These are phyloP conservation scores for Seriola aureovittata DNA, from an alignment of 2,113 vertebrate species.

Conservation along the genomic window DNA sequence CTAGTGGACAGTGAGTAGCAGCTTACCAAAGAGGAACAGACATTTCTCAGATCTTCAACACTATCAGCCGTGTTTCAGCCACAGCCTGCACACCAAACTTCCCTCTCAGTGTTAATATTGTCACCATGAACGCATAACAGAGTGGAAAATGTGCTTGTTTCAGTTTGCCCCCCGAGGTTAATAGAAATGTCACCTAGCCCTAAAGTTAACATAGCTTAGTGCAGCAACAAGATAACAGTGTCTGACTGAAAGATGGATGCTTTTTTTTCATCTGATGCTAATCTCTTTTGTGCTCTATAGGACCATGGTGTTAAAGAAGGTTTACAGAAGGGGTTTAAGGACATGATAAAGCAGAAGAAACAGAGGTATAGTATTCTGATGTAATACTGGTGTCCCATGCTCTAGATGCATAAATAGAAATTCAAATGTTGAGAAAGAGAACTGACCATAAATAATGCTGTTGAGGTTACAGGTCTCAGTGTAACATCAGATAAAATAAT, in stretches of 20 bases:
- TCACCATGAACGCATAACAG: constrained; percentile 45
- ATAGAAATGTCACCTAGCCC: constrained; percentile 76
- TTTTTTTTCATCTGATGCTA: constrained; percentile 58
- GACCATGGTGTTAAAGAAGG: constrained; percentile 64
- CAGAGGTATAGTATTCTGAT: constrained; percentile 66
- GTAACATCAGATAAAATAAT: too few species aligned
- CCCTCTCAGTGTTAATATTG: constrained; percentile 32
- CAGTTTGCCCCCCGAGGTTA: constrained; percentile 68
- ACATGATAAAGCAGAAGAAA: constrained; percentile 69
- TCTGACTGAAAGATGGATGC: constrained; percentile 59
- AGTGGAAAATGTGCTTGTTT: constrained; percentile 59
- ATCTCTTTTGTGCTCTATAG: constrained; percentile 67
- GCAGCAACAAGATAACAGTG: constrained; percentile 50
- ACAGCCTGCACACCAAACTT: constrained; percentile 14
- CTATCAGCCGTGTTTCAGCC: constrained; percentile 44
- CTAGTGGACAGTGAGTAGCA: constrained; percentile 43
- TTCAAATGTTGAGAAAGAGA: not conserved
- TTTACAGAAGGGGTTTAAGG: constrained; percentile 58
- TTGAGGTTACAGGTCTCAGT: too few species aligned
- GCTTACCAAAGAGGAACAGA: constrained; percentile 64
- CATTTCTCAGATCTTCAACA: constrained; percentile 59
- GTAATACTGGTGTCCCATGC: not conserved
- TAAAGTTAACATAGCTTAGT: constrained; percentile 63
- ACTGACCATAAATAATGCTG: not conserved
- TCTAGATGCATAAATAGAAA: not conserved